Percentiles rank a stretch among this genome's conserved stretches.
Conservation (phyloP, 2,888 invertebrate species). For the Mythimna lalbum region DNA sequence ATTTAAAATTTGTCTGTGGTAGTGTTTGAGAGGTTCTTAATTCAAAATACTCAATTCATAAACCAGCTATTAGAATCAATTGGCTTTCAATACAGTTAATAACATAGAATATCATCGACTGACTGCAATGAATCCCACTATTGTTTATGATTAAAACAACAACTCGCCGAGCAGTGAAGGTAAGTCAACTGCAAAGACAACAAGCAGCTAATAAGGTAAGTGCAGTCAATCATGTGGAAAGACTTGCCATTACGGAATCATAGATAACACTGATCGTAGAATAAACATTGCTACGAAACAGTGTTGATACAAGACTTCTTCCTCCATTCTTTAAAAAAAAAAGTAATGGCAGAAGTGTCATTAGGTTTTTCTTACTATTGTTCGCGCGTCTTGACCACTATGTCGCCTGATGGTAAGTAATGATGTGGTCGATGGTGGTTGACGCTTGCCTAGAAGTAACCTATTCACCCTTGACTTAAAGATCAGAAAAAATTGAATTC, state of each 20-base stretch:
- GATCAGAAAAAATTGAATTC: no score
- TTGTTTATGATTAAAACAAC: conserved; percentile 48
- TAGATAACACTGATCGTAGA: conserved; percentile 12
- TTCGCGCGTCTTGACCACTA: no score
- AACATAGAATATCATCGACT: conserved; percentile 38
- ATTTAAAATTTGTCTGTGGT: no score
- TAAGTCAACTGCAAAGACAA: conserved; percentile 40
- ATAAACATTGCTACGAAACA: conserved; percentile 37
- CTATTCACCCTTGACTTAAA: no score
- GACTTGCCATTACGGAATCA: conserved; percentile 42
- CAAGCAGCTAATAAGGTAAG: conserved; percentile 49
- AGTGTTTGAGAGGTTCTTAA: no score
- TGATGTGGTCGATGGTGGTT: no score
- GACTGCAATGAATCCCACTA: conserved; percentile 58
- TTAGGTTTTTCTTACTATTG: no score
- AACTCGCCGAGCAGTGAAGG: conserved; percentile 33
- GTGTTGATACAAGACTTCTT: conserved; percentile 32
- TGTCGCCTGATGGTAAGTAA: no score
- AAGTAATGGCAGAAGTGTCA: no score
- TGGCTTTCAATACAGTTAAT: conserved; percentile 3
- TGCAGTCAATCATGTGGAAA: conserved; percentile 43
- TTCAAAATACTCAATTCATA: no score
- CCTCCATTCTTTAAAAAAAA: conserved; percentile 18
- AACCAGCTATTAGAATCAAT: not conserved
- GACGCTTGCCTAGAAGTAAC: no score